These are phyloP conservation scores for Biston betularia DNA, from an alignment of 2,888 invertebrate species.

Conservation along the genomic window DNA sequence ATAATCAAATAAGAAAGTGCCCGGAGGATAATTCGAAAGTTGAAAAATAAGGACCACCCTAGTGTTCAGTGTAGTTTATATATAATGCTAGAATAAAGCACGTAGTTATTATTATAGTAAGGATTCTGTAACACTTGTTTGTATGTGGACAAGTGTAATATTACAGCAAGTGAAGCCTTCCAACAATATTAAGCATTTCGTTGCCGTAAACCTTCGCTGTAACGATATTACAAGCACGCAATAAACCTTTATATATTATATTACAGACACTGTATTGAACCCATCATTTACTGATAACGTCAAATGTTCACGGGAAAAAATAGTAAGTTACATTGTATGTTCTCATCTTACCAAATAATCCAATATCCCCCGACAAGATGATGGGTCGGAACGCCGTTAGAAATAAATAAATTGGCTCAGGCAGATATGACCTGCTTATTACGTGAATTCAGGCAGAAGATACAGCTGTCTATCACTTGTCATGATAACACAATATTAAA, in stretches of 20 bases:
- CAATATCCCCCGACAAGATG: slow-evolving; percentile 26
- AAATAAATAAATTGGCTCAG: slow-evolving; percentile 23
- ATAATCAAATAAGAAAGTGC: no score
- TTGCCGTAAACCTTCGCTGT: slow-evolving; percentile 29
- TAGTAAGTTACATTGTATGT: slow-evolving; percentile 24
- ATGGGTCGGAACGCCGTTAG: slow-evolving; percentile 15
- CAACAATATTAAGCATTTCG: slow-evolving; percentile 25
- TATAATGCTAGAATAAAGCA: no score
- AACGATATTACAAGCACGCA: slow-evolving; percentile 29
- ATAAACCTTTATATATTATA: slow-evolving; percentile 24
- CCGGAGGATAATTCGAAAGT: no score
- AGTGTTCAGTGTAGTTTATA: no score
- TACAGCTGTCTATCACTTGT: slow-evolving; percentile 14
- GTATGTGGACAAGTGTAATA: background rate
- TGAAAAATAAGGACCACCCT: no score
- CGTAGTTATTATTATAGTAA: no score
- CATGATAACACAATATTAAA: slow-evolving; percentile 16
- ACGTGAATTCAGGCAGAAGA: slow-evolving; percentile 7
- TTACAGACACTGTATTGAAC: slow-evolving; percentile 22
- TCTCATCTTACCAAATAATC: slow-evolving; percentile 29
- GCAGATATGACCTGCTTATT: slow-evolving; percentile 14
- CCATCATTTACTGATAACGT: slow-evolving; percentile 27
- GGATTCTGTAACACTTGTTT: slow-evolving; percentile 6
- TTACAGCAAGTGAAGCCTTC: slow-evolving; percentile 14
- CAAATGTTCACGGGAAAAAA: slow-evolving; percentile 16